A percentile compares a stretch with the other conserved stretches of the same genome.
Evolutionary conservation across 2,113 vertebrate species (phyloP).

Genomic region (Rhinogobius similis): DNA sequence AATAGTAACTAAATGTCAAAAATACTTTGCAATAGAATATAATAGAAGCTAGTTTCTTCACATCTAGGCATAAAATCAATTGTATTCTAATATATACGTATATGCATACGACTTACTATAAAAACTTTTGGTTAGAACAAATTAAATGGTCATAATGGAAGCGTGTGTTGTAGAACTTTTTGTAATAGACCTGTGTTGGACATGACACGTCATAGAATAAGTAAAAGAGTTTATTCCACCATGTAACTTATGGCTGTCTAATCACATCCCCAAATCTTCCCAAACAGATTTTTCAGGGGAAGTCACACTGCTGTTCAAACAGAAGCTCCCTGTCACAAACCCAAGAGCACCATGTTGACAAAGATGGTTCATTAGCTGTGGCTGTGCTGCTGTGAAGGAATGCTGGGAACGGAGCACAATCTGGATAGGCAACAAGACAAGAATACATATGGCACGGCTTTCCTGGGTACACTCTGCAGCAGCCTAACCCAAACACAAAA

Average conservation of each 20-base stretch:
- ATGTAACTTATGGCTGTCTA: neutral
- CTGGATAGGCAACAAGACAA: conserved; percentile 34
- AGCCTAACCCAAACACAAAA: conserved; percentile 64
- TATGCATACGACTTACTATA: too few relatives aligned
- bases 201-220: too few relatives aligned
- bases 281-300: neutral
- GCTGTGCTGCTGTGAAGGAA: conserved; percentile 33
- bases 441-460: conserved; percentile 25
- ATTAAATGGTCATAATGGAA: too few relatives aligned
- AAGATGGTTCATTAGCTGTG: neutral
- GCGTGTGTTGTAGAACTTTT: neutral
- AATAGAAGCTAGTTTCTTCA: too few relatives aligned
- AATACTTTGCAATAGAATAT: too few relatives aligned
- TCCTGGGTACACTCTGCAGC: conserved; percentile 22
- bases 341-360: neutral
- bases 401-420: conserved; percentile 43
- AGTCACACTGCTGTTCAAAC: conserved; percentile 2
- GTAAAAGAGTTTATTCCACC: neutral
- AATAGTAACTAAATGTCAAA: too few relatives aligned
- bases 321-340: neutral
- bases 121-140: neutral
- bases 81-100: too few relatives aligned
- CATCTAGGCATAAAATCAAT: too few relatives aligned
- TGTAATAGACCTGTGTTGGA: neutral
- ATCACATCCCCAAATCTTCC: neutral